Percentiles rank a stretch among this genome's conserved stretches.
These are phyloP conservation scores for Hipparchia semele DNA, from an alignment of 2,888 invertebrate species.

Conservation along the genomic window DNA sequence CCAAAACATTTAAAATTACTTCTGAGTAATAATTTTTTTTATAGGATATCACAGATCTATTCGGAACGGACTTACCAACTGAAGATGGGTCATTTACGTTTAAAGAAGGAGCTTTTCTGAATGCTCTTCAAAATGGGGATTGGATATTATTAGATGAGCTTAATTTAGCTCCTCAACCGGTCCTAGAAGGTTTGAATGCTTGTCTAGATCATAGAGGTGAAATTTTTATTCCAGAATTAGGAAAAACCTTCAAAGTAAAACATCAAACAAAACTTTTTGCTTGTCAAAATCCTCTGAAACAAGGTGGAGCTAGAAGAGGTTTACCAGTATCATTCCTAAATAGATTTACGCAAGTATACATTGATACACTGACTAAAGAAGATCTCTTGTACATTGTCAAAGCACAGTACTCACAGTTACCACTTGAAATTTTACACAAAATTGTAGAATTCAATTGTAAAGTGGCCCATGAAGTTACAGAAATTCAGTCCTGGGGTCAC, in stretches of 20 bases:
- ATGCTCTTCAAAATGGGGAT: slow-evolving; percentile 94
- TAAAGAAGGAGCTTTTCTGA: slow-evolving; percentile 97
- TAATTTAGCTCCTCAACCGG: slow-evolving; percentile 99
- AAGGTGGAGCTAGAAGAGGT: slow-evolving; percentile 98
- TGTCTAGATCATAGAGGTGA: slow-evolving; percentile 99
- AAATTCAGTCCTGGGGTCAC: slow-evolving; percentile 87
- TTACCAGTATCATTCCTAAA: slow-evolving; percentile 98
- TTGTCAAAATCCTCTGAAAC: slow-evolving; percentile 97
- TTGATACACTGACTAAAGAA: slow-evolving; percentile 84
- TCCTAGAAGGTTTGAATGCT: slow-evolving; percentile 98
- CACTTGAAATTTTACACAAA: slow-evolving; percentile 83
- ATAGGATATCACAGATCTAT: slow-evolving; percentile 97
- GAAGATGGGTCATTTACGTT: slow-evolving; percentile 98
- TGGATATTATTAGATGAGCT: slow-evolving; percentile 99
- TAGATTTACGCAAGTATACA: slow-evolving; percentile 95
- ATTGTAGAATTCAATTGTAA: slow-evolving; percentile 92
- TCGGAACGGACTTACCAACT: slow-evolving; percentile 98
- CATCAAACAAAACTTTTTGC: slow-evolving; percentile 94
- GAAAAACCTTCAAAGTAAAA: slow-evolving; percentile 91
- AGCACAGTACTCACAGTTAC: slow-evolving; percentile 85
- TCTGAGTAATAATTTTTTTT: slow-evolving; percentile 40
- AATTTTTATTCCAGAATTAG: slow-evolving; percentile 97
- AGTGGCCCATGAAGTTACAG: slow-evolving; percentile 85
- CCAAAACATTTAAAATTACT: neutral
- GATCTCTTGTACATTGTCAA: slow-evolving; percentile 87